Conservation (phyloP, 53 echinoderm and acorn worm species). For the Holothuria leucospilota region DNA sequence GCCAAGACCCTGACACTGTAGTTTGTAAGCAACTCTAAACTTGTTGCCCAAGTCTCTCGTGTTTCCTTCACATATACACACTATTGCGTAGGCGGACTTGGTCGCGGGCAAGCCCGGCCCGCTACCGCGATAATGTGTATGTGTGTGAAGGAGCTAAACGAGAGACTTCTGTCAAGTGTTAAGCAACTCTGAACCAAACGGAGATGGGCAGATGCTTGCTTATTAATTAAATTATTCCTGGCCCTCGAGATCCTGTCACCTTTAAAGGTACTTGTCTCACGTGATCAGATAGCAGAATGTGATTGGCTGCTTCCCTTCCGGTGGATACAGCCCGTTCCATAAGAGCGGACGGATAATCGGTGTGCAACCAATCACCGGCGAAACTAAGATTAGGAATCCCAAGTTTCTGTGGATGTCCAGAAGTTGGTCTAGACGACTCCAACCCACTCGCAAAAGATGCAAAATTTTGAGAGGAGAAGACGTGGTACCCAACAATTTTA, state of each 20-base stretch:
- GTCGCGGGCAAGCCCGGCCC: too few relatives aligned
- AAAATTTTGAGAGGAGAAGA: conserved; percentile 69
- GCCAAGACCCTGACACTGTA: too few relatives aligned
- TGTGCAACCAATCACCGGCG: conserved; percentile 96
- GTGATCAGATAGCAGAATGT: conserved; percentile 83
- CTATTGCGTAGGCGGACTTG: too few relatives aligned
- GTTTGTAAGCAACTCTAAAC: too few relatives aligned
- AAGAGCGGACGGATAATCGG: conserved; percentile 84
- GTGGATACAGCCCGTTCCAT: conserved; percentile 96
- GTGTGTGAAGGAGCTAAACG: too few relatives aligned
- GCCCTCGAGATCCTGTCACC: conserved; percentile 77
- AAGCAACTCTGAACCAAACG: too few relatives aligned
- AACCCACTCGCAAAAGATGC: conserved; percentile 76
- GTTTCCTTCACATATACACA: too few relatives aligned
- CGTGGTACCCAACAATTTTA: conserved; percentile 75
- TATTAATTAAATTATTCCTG: conserved; percentile 69
- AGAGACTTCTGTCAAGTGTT: too few relatives aligned
- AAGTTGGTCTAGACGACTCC: conserved; percentile 75
- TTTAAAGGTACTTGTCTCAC: conserved; percentile 75
- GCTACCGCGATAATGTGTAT: too few relatives aligned
- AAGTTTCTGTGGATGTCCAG: conserved; percentile 61
- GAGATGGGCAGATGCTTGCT: too few relatives aligned
- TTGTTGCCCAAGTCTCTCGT: too few relatives aligned
- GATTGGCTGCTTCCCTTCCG: conserved; percentile 95
- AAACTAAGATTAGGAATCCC: conserved; percentile 80